Conservation (phyloP, 2,888 invertebrate genomes). For the Neelides folsomi region DNA sequence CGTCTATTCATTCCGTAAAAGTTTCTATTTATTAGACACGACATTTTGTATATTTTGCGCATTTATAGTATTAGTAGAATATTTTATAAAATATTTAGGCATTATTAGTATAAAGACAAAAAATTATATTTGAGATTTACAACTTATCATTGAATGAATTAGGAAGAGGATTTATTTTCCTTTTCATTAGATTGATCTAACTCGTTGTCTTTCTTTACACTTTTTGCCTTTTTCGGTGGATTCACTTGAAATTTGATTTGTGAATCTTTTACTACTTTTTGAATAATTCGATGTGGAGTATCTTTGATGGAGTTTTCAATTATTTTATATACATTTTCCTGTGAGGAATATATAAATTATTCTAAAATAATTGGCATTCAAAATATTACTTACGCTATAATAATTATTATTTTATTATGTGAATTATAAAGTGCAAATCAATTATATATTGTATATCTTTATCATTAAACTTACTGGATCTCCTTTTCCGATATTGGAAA, state of each 20-base stretch:
- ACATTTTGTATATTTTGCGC: too few species aligned
- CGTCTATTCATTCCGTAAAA: neutral
- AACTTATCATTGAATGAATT: too few species aligned
- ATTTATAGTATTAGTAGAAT: too few species aligned
- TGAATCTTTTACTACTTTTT: conserved; percentile 21
- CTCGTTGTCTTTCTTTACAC: neutral
- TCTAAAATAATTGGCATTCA: too few species aligned
- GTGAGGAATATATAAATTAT: neutral
- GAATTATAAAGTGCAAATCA: too few species aligned
- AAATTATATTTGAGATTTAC: too few species aligned
- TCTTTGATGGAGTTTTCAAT: conserved; percentile 17
- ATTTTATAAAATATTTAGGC: too few species aligned
- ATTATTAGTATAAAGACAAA: too few species aligned
- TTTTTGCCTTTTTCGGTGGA: conserved; percentile 15
- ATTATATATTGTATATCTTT: too few species aligned
- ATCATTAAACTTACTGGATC: conserved; percentile 22
- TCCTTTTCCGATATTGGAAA: conserved; percentile 18
- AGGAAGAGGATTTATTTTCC: neutral
- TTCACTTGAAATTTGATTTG: conserved; percentile 23
- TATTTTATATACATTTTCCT: conserved; percentile 23
- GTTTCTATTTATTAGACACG: too few species aligned
- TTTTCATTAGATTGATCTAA: conserved; percentile 5
- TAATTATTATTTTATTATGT: too few species aligned
- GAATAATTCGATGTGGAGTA: conserved; percentile 15
- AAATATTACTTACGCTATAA: too few species aligned